Percentiles rank a stretch among this genome's conserved stretches.
These are phyloP conservation scores for Cordylochernes scorpioides DNA, from an alignment of 2,888 invertebrate genomes.

Conservation along the genomic window DNA sequence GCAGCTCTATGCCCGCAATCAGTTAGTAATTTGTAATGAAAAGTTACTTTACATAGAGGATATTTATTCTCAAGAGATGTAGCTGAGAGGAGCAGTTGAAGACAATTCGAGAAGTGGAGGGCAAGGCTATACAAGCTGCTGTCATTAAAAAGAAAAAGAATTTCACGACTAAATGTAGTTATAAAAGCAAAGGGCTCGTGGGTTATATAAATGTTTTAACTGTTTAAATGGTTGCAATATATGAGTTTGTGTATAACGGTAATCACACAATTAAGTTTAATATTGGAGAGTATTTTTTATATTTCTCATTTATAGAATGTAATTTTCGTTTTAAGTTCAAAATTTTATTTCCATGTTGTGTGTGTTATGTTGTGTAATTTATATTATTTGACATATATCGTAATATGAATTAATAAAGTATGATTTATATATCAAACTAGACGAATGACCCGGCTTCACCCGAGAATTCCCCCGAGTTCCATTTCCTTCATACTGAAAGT, in stretches of 20 bases:
- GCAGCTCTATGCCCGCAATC: slow-evolving; percentile 5
- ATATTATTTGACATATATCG: too few relatives aligned
- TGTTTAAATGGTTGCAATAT: slow-evolving; percentile 4
- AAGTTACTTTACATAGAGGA: too few relatives aligned
- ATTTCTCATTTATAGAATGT: slow-evolving; percentile 2
- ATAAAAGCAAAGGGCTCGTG: slow-evolving; percentile 4
- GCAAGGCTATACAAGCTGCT: slow-evolving; percentile 4
- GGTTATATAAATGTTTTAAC: slow-evolving; percentile 4
- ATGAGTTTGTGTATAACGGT: slow-evolving; percentile 1
- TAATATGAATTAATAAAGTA: too few relatives aligned
- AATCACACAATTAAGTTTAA: background rate
- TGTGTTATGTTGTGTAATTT: slow-evolving; percentile 1
- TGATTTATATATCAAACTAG: too few relatives aligned
- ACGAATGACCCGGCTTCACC: too few relatives aligned
- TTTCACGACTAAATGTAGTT: slow-evolving; percentile 3
- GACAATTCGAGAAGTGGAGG: slow-evolving; percentile 4
- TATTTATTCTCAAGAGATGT: slow-evolving; percentile 7
- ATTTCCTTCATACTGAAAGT: too few relatives aligned
- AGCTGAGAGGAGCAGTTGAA: slow-evolving; percentile 4
- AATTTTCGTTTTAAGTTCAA: slow-evolving; percentile 1
- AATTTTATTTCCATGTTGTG: slow-evolving; percentile 1
- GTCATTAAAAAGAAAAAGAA: slow-evolving; percentile 2
- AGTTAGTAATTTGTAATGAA: slow-evolving; percentile 5
- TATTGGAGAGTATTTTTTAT: slow-evolving; percentile 1
- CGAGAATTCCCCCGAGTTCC: too few relatives aligned